Conservation (phyloP, 30 jellyfish, hydroid and myxozoan species). For the Pelagia noctiluca region DNA sequence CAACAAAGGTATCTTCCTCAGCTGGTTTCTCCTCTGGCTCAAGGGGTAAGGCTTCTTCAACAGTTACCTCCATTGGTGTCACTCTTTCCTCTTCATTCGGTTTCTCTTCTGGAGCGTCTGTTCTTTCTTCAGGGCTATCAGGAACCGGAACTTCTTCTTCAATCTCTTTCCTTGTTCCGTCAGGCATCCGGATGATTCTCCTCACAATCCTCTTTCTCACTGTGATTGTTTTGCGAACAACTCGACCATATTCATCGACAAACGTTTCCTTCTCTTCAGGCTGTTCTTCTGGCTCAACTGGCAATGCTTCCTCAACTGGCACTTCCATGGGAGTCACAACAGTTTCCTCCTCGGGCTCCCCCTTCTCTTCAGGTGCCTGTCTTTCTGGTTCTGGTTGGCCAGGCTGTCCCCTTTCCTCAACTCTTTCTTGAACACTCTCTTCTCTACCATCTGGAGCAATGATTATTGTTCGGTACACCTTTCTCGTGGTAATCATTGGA, state of each 20-base stretch:
- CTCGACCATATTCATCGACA: background rate
- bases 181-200: background rate
- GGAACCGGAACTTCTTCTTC: conserved; percentile 1
- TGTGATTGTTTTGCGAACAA: background rate
- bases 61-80: background rate
- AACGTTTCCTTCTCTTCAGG: background rate
- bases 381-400: conserved; percentile 48
- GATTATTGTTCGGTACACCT: conserved; percentile 14
- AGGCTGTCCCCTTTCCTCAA: conserved; percentile 1
- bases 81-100: background rate
- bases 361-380: background rate
- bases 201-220: background rate
- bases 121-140: background rate
- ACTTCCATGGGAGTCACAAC: background rate
- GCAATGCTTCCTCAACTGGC: background rate
- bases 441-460: conserved; percentile 31
- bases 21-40: background rate
- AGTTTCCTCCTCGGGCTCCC: background rate
- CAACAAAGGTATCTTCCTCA: background rate
- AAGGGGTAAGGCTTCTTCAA: background rate
- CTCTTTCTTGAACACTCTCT: conserved; percentile 16
- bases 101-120: background rate
- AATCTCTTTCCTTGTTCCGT: background rate
- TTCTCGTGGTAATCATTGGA: background rate
- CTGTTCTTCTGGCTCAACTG: background rate